phyloP scores from a whole-genome alignment of 1,140 invertebrate species.

The Drosophila tsacasi region DNA sequence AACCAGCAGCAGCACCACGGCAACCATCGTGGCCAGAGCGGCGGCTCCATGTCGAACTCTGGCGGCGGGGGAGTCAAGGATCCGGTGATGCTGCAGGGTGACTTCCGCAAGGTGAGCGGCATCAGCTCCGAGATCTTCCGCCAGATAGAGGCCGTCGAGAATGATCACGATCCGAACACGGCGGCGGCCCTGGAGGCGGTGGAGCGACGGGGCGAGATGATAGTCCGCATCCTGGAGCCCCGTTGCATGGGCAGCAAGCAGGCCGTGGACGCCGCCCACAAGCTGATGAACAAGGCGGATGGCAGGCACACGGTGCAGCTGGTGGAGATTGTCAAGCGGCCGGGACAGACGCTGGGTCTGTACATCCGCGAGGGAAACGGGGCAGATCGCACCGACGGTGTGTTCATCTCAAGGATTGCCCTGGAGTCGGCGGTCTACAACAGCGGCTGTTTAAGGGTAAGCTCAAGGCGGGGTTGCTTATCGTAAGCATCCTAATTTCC shows the following conservation, averaged over 20 bases:
- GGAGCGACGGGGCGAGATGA: constrained; percentile 96
- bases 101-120: constrained; percentile 95
- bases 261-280: constrained; percentile 93
- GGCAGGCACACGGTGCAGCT: constrained; percentile 89
- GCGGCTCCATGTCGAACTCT: constrained; percentile 50
- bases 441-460: constrained; percentile 95
- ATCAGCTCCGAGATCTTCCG: constrained; percentile 98
- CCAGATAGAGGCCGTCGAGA: constrained; percentile 97
- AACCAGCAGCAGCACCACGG: constrained; percentile 85
- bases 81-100: constrained; percentile 96
- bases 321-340: constrained; percentile 99
- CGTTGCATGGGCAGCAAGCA: constrained; percentile 91
- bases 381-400: constrained; percentile 95
- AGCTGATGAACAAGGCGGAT: constrained; percentile 89
- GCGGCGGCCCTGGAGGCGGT: constrained; percentile 95
- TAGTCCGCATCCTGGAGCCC: constrained; percentile 95
- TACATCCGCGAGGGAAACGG: constrained; percentile 99
- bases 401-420: constrained; percentile 99
- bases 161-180: constrained; percentile 96
- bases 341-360: constrained; percentile 98
- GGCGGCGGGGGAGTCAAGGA: constrained; percentile 87
- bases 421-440: constrained; percentile 98
- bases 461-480: background rate
- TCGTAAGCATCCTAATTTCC: background rate
- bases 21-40: constrained; percentile 70